These are phyloP conservation scores for Drosophila emarginata DNA, from an alignment of 2,888 invertebrate species.

Conservation along the genomic window DNA sequence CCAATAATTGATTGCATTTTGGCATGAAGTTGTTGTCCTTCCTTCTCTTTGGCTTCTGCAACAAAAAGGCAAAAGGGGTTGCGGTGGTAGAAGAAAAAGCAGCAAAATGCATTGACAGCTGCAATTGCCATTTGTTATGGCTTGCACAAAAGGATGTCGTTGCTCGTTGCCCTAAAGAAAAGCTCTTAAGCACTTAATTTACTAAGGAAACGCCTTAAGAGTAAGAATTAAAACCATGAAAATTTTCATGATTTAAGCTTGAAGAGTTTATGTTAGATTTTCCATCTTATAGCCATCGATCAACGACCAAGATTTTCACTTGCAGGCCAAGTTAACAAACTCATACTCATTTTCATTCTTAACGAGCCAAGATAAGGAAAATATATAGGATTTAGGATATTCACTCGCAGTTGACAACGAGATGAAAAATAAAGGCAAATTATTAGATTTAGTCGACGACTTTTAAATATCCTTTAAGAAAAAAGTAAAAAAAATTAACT, in stretches of 20 bases:
- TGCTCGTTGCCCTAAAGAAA: slow-evolving; percentile 12
- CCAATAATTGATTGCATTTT: slow-evolving; percentile 72
- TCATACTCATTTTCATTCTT: slow-evolving; percentile 23
- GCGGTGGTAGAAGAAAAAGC: background rate
- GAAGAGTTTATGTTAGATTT: background rate
- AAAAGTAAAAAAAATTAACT: too few species aligned
- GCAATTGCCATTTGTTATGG: slow-evolving; percentile 58
- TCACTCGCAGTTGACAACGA: too few species aligned
- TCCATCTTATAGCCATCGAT: slow-evolving; percentile 23
- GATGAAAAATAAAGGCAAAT: too few species aligned
- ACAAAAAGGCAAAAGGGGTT: too few species aligned
- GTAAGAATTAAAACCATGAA: background rate
- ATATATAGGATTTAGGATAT: background rate
- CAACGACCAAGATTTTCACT: slow-evolving; percentile 26
- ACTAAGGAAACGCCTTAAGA: slow-evolving; percentile 19
- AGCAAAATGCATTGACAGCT: slow-evolving; percentile 28
- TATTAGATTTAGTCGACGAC: too few species aligned
- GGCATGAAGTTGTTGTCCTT: slow-evolving; percentile 63
- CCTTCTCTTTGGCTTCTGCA: background rate
- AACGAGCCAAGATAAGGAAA: slow-evolving; percentile 30
- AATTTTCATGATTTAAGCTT: background rate
- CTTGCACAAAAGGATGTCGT: slow-evolving; percentile 31
- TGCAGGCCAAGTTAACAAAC: too few species aligned
- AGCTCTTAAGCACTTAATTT: slow-evolving; percentile 16
- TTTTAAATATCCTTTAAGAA: background rate